A percentile compares a stretch with the other conserved stretches of the same genome.
phyloP scores from a whole-genome alignment of 2,113 vertebrate genomes.

The Crotophaga sulcirostris region DNA sequence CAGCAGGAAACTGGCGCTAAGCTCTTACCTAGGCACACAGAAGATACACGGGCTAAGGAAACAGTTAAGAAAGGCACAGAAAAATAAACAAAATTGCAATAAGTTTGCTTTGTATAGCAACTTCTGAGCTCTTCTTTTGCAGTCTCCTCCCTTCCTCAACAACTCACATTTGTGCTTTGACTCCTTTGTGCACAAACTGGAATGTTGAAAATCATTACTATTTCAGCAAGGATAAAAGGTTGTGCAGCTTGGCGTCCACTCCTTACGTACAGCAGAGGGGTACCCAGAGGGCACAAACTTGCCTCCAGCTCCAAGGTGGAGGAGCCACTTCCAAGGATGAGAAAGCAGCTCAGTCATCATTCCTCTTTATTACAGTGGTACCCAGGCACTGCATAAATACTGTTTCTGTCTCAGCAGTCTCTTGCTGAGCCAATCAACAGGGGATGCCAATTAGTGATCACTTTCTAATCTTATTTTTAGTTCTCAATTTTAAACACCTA shows the following conservation, averaged over 20 bases:
- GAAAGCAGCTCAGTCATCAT: conserved; percentile 14
- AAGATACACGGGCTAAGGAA: background rate
- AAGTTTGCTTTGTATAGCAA: background rate
- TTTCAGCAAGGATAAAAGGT: conserved; percentile 41
- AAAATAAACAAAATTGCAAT: background rate
- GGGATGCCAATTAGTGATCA: conserved; percentile 38
- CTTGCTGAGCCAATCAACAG: conserved; percentile 9
- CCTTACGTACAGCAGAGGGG: background rate
- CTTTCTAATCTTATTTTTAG: conserved; percentile 3
- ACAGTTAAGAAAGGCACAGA: background rate
- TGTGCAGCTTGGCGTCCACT: background rate
- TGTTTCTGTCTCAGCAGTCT: background rate
- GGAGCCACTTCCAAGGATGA: background rate
- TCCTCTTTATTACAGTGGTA: background rate
- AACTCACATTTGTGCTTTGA: background rate
- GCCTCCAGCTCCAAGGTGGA: background rate
- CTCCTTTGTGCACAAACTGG: background rate
- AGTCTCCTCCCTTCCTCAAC: background rate
- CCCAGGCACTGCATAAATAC: background rate
- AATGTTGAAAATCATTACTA: background rate
- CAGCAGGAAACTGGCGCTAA: background rate
- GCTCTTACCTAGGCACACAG: background rate
- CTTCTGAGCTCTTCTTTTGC: background rate
- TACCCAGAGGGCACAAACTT: background rate
- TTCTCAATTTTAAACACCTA: background rate